Evolutionary conservation across 2,113 vertebrate genomes (phyloP).

Genomic region (Nesoenas mayeri): DNA sequence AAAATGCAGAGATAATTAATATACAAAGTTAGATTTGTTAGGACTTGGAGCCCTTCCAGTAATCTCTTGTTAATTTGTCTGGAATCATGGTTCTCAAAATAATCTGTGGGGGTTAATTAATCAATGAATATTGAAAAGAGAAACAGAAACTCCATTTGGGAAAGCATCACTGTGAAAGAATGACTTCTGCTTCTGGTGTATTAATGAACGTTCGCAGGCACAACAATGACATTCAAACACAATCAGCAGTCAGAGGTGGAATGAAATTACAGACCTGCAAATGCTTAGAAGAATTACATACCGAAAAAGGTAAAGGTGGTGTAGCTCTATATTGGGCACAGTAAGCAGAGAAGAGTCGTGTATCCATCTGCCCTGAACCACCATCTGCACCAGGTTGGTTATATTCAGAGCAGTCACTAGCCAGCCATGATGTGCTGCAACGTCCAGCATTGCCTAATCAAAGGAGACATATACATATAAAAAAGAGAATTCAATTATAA

Average conservation of each 20-base stretch:
- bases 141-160: conserved; percentile 22
- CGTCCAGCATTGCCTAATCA: conserved; percentile 92
- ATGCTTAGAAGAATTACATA: conserved; percentile 58
- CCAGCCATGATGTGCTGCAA: conserved; percentile 93
- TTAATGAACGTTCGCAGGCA: background rate
- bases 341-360: conserved; percentile 89
- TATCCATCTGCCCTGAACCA: conserved; percentile 93
- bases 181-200: background rate
- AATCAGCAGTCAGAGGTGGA: background rate
- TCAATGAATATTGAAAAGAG: conserved; percentile 39
- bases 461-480: background rate
- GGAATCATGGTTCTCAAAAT: conserved; percentile 3
- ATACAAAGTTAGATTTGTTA: conserved; percentile 25
- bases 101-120: conserved; percentile 26
- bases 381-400: conserved; percentile 93
- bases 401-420: conserved; percentile 88
- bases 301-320: conserved; percentile 91
- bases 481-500: background rate
- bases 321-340: conserved; percentile 86
- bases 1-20: conserved; percentile 38
- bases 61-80: conserved; percentile 13
- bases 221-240: background rate
- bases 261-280: background rate
- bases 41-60: conserved; percentile 29
- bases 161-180: background rate